Evolutionary conservation across 2,797 vertebrate genomes (phyloP).

Genomic region (Borostomias antarcticus): DNA sequence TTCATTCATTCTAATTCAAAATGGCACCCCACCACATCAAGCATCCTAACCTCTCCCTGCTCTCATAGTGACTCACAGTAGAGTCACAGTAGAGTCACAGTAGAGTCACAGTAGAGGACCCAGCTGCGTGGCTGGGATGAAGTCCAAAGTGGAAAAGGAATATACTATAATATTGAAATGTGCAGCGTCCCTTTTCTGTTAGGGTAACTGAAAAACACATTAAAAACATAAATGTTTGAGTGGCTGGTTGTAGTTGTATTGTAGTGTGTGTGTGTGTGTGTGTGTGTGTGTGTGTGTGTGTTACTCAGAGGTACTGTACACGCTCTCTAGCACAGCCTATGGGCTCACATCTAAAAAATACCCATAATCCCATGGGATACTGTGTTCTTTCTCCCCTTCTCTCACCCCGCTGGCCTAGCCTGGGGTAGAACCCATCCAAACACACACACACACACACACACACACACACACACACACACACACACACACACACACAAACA

Average conservation of each 20-base stretch:
- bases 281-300: constrained; percentile 24
- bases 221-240: too few relatives aligned
- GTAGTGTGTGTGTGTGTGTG: background rate
- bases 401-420: constrained; percentile 51
- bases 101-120: too few relatives aligned
- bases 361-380: constrained; percentile 51
- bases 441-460: background rate
- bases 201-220: too few relatives aligned
- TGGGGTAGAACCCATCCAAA: constrained; percentile 11
- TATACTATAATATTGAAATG: too few relatives aligned
- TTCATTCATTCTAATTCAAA: too few relatives aligned
- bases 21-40: too few relatives aligned
- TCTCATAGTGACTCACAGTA: too few relatives aligned
- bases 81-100: too few relatives aligned
- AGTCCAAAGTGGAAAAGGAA: too few relatives aligned
- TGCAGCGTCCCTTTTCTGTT: too few relatives aligned
- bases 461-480: background rate
- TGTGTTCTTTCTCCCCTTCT: constrained; percentile 47
- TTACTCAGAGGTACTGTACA: constrained; percentile 69
- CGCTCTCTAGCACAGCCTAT: constrained; percentile 54
- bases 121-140: too few relatives aligned
- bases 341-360: constrained; percentile 68
- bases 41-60: too few relatives aligned
- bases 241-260: constrained; percentile 8
- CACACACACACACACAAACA: background rate